Evolutionary conservation across 2,113 vertebrate genomes (phyloP), one percentile per base, ranked within the genome.

Genomic region (Halichoeres trimaculatus): DNA sequence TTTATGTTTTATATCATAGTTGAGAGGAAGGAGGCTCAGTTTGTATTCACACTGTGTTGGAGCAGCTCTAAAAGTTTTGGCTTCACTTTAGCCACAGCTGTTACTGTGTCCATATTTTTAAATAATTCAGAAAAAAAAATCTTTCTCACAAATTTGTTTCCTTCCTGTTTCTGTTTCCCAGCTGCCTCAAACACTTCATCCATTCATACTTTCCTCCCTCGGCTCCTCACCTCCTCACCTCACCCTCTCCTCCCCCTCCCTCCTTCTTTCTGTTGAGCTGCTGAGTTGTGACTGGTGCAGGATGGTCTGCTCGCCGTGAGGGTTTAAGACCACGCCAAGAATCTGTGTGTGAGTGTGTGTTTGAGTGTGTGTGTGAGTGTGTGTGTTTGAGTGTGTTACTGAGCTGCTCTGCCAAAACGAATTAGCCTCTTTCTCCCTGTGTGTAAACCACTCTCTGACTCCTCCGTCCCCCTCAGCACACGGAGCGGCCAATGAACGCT

Each of bases 341-440:
- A 38, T 60, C 9, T 12, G 34, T 64, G 22, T 35, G 71, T 57
- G 54, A 54, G 55, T 78, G 12, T 34, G 54, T 8, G 57, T 17
- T 64, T n/a, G n/a, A n/a, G n/a, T n/a, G n/a, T n/a, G n/a, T n/a
- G 22, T 35, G 71, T 57, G 54, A 54, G 55, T 78, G 12, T 34
- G 54, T 8, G 57, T 17, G 59, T 74, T 57, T 40, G 55, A 53
- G 51, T 3, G 41, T 74, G 81, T 48, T 65, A 76, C 63, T 36
- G 30, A 10, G 41, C 52, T 17, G 74, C 16, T 66, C 63, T 78
- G 78, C 78, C 87, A 84, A 55, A 53, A 24, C 59, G 69, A 89
- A 87, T 90, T 78, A 81, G 66, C 36, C 72, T 71, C 50, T 76
- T 50, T 10, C 55, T 53, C 56, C 52, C 41, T 51, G 34, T 77